Percentiles rank a stretch among this genome's conserved stretches.
These are phyloP conservation scores for Globicephala melas DNA, from an alignment of 2,113 vertebrate species.

Conservation along the genomic window DNA sequence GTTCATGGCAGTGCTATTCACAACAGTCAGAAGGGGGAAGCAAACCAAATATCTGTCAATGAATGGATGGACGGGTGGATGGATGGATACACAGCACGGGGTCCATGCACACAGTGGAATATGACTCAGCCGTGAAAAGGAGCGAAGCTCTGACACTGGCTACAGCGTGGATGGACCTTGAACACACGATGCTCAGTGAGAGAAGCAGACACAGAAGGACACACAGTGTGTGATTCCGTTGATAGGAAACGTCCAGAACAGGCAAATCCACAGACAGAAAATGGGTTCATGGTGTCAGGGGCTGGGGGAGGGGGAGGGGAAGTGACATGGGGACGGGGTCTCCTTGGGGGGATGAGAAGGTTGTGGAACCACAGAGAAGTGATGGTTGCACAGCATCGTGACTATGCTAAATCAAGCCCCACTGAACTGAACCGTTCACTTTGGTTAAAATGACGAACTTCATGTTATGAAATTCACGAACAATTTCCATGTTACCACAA, in stretches of 20 bases:
- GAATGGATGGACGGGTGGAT: background rate
- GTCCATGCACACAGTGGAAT: background rate
- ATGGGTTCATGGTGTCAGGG: too few species aligned
- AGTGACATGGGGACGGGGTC: background rate
- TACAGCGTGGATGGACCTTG: background rate
- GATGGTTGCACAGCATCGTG: background rate
- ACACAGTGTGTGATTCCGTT: too few species aligned
- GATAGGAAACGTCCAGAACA: rapidly evolving
- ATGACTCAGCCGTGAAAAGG: background rate
- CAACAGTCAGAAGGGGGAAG: background rate
- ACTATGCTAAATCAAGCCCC: background rate
- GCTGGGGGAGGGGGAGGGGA: background rate
- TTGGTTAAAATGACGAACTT: background rate
- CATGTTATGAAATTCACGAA: background rate
- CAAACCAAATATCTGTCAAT: rapidly evolving
- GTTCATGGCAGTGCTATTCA: background rate
- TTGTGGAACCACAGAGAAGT: background rate
- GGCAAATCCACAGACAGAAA: background rate
- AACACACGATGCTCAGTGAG: rapidly evolving
- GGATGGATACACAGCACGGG: rapidly evolving
- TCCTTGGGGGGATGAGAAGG: background rate
- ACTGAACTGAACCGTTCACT: background rate
- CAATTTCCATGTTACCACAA: too few species aligned
- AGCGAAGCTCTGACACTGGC: too few species aligned
- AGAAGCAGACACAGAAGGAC: background rate